A percentile compares a stretch with the other conserved stretches of the same genome.
phyloP scores from a whole-genome alignment of 1,140 invertebrate genomes.

The Octopus bimaculoides region DNA sequence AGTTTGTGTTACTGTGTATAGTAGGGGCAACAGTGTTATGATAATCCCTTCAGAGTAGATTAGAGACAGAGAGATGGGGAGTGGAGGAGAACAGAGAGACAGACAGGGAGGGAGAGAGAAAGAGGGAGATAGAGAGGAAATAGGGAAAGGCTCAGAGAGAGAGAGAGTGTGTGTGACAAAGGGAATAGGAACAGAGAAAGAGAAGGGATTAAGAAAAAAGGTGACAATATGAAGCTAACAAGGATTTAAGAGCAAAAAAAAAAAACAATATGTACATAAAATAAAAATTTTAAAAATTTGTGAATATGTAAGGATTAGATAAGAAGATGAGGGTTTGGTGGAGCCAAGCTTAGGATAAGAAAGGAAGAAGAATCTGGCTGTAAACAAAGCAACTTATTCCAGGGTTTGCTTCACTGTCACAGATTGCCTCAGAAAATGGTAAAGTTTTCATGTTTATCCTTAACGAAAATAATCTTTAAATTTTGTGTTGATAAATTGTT shows the following conservation, averaged over 20 bases:
- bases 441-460: too few species aligned
- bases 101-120: background rate
- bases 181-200: background rate
- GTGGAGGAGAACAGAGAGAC: background rate
- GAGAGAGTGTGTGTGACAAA: background rate
- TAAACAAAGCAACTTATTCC: too few species aligned
- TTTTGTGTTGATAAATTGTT: too few species aligned
- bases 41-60: too few species aligned
- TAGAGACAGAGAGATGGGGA: background rate
- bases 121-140: background rate
- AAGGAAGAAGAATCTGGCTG: background rate
- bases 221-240: background rate
- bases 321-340: conserved; percentile 20
- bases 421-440: too few species aligned
- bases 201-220: background rate
- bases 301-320: conserved; percentile 13
- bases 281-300: background rate
- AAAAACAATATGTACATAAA: background rate
- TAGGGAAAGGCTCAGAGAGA: conserved; percentile 4
- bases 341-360: conserved; percentile 16
- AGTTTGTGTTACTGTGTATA: too few species aligned
- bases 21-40: too few species aligned
- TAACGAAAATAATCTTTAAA: too few species aligned
- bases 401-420: too few species aligned
- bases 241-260: background rate